These are phyloP conservation scores for Bombus haemorrhoidalis DNA, from an alignment of 1,140 invertebrate species.

Conservation along the genomic window DNA sequence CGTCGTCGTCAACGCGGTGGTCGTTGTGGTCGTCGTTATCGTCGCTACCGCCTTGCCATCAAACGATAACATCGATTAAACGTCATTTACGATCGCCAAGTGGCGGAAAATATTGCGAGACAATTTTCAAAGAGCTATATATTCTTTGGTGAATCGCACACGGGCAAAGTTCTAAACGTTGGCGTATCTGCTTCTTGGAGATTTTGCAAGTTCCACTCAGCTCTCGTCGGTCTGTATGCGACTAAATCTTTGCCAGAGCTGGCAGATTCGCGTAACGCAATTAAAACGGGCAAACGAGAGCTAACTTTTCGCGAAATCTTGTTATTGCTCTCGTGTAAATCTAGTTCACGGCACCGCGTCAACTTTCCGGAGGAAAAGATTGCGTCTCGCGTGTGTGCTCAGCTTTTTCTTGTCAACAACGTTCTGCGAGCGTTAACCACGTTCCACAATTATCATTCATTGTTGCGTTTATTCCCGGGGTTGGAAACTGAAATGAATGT, in stretches of 20 bases:
- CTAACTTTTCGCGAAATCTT: slow-evolving; percentile 33
- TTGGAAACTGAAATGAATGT: not conserved
- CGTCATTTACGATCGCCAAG: slow-evolving; percentile 39
- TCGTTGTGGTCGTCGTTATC: slow-evolving; percentile 19
- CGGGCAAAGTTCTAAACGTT: not conserved
- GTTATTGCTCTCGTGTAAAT: slow-evolving; percentile 35
- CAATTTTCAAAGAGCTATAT: not conserved
- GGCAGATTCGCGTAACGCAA: slow-evolving; percentile 12
- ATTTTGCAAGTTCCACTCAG: not conserved
- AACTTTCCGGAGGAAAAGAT: not conserved
- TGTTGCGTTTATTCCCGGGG: slow-evolving; percentile 30
- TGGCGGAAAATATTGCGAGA: not conserved
- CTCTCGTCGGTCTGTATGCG: not conserved
- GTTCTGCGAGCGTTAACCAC: slow-evolving; percentile 10
- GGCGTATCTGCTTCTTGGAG: not conserved
- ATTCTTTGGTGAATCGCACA: too few relatives aligned
- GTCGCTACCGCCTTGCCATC: slow-evolving; percentile 22
- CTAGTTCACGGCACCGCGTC: not conserved
- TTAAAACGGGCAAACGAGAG: slow-evolving; percentile 31
- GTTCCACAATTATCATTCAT: slow-evolving; percentile 42
- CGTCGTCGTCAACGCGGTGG: slow-evolving; percentile 22
- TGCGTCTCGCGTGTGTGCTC: not conserved
- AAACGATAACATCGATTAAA: slow-evolving; percentile 71
- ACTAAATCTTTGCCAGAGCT: not conserved
- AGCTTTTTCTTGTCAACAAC: slow-evolving; percentile 1